Base-by-base conservation (phyloP, 2,888 invertebrate species). In the Eupithecia insigniata region DNA sequence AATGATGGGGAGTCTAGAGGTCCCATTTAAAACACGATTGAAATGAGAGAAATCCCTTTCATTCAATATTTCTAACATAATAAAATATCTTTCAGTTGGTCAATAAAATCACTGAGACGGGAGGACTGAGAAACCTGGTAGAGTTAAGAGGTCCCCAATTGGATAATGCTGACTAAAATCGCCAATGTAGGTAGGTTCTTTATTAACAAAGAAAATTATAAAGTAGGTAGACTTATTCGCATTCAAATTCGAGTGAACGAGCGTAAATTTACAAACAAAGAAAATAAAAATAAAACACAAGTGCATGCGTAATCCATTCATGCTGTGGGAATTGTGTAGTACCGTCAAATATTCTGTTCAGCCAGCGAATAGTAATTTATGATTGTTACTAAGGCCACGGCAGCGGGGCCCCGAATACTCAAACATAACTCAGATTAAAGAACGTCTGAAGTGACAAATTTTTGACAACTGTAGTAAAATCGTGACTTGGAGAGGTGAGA, bases 271-370 rank as follows among this genome's bases (percentile, higher is more conserved):
- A 62, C 34, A 62, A 64, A 36, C 36, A 64, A n/a, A 39, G 34
- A 39, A 36, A 46, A 60, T 16, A 61, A 32, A 22, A 32, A 39
- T 18, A 62, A 62, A 18, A 30, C 67, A 39, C 36, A 32, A 60
- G 22, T 22, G 55, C 30, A 61, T 69, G 55, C 34, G 46, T 36
- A 36, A 62, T 71, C 34, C 66, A 71, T 62, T 62, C 61, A 71
- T 60, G 39, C 64, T 34, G 58, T 65, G 68, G 58, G 68, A 62
- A 67, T 58, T 58, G 67, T 6, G 67, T 51, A 69, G 61, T 62
- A n/a, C 32, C 22, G 12, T n/a, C 30, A 62, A 62, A 18, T 62
- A 12, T 12, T 34, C 61, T 62, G 61, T 62, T 62, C 34, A 55
- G 55, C 14, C 22, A 14, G 55, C 5, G 22, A 55, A 55, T 4